phyloP scores from a whole-genome alignment of 2,113 vertebrate species.

The Notarius lentiginosus region DNA sequence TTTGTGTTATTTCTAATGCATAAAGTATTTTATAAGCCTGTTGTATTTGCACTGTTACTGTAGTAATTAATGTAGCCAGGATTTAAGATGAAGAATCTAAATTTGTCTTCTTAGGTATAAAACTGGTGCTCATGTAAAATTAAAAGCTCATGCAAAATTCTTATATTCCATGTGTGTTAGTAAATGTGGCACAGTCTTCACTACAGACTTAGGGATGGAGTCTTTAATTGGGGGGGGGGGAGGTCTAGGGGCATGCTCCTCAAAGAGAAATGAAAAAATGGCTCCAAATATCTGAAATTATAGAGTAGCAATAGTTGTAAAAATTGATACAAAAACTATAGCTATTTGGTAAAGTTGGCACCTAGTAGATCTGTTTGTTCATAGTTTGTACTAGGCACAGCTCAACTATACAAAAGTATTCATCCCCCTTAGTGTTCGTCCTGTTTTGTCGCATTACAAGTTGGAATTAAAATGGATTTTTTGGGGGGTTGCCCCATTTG shows the following conservation, averaged over 20 bases:
- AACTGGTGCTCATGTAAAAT: too few species aligned
- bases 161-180: background rate
- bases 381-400: background rate
- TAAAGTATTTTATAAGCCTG: background rate
- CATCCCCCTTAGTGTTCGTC: too few species aligned
- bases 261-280: background rate
- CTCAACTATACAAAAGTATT: background rate
- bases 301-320: background rate
- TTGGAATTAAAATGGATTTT: too few species aligned
- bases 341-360: background rate
- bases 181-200: background rate
- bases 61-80: background rate
- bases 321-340: background rate
- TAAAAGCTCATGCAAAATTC: too few species aligned
- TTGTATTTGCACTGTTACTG: background rate
- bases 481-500: too few species aligned
- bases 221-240: background rate
- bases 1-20: background rate
- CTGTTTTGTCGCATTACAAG: too few species aligned
- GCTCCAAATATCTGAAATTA: background rate
- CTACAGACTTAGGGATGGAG: background rate
- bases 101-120: background rate
- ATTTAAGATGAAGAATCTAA: background rate
- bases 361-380: background rate
- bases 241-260: background rate